These are phyloP conservation scores for Echeneis naucrates DNA, from an alignment of 2,797 vertebrate species.

Conservation along the genomic window DNA sequence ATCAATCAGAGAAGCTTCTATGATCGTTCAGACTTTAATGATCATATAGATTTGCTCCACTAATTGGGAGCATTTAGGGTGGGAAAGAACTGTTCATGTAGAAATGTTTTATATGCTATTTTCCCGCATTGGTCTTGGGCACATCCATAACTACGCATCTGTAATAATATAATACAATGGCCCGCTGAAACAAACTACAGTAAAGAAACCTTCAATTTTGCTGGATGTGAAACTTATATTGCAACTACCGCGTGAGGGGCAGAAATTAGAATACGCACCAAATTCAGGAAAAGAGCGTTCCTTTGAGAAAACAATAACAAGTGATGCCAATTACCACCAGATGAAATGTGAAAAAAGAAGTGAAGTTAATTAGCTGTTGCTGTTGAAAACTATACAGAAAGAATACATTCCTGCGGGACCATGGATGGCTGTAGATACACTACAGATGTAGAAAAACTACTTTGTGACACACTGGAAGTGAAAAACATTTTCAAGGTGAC, in stretches of 20 bases:
- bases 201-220: not conserved
- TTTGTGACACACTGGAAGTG: slow-evolving; percentile 14
- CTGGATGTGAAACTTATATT: not conserved
- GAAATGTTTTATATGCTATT: too few species aligned
- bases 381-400: slow-evolving; percentile 27
- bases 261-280: not conserved
- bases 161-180: not conserved
- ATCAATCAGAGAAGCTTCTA: too few species aligned
- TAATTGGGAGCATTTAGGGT: too few species aligned
- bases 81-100: too few species aligned
- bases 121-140: too few species aligned
- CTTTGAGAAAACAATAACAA: slow-evolving; percentile 42
- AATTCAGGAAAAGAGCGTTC: slow-evolving; percentile 12
- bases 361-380: slow-evolving; percentile 29
- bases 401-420: slow-evolving; percentile 37
- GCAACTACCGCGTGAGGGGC: not conserved
- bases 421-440: slow-evolving; percentile 38
- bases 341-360: slow-evolving; percentile 47
- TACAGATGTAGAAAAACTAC: slow-evolving; percentile 17
- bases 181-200: not conserved
- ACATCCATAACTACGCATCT: too few species aligned
- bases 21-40: not conserved
- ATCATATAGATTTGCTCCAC: not conserved
- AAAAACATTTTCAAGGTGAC: slow-evolving; percentile 16
- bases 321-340: slow-evolving; percentile 29